phyloP scores from a whole-genome alignment of 2,888 invertebrate species.

The Herminia tarsipennalis region DNA sequence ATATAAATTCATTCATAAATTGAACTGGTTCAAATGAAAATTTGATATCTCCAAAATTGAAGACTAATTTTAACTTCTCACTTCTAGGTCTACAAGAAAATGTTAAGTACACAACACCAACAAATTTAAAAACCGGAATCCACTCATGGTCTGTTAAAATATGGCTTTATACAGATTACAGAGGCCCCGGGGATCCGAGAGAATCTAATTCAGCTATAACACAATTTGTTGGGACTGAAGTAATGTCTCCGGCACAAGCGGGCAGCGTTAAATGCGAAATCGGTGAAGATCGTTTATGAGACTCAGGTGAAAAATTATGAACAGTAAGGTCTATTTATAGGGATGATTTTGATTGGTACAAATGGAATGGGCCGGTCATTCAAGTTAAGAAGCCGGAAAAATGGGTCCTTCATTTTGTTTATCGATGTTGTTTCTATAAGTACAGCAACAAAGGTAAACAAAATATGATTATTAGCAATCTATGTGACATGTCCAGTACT shows the following conservation, averaged over 20 bases:
- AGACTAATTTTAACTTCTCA: background rate
- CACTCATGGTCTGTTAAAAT: conserved; percentile 46
- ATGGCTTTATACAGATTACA: conserved; percentile 53
- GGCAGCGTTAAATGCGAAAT: conserved; percentile 29
- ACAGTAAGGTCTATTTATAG: conserved; percentile 22
- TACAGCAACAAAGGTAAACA: no score
- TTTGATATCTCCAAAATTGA: background rate
- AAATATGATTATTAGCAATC: no score
- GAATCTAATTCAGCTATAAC: conserved; percentile 73
- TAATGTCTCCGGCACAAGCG: conserved; percentile 36
- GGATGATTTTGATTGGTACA: conserved; percentile 13
- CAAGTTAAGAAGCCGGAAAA: no score
- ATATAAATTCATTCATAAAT: background rate
- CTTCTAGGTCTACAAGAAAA: conserved; percentile 5
- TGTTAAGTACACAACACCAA: conserved; percentile 18
- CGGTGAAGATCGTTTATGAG: conserved; percentile 28
- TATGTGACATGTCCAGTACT: no score
- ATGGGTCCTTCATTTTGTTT: no score
- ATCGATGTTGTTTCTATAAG: no score
- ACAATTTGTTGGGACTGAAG: conserved; percentile 58
- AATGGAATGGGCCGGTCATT: no score
- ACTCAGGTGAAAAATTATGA: conserved; percentile 48
- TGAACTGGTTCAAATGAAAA: background rate
- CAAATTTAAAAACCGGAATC: conserved; percentile 47
- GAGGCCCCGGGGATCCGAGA: conserved; percentile 48